A percentile compares a stretch with the other conserved stretches of the same genome.
Conservation (phyloP, 2,888 invertebrate species). For the Caenorhabditis angaria region DNA sequence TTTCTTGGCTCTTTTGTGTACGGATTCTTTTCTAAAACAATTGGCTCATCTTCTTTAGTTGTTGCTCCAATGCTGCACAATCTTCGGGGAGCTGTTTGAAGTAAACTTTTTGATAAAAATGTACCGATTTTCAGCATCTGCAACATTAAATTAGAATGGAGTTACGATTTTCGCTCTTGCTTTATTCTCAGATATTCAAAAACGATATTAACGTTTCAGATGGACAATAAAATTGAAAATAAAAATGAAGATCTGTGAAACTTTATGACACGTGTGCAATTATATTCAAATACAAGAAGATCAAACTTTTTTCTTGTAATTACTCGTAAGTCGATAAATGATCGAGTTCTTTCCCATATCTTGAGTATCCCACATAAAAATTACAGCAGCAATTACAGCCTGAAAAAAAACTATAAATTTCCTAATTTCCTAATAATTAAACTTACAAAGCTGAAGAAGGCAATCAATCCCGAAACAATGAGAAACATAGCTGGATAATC, state of each 20-base stretch:
- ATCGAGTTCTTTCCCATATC: constrained; percentile 36
- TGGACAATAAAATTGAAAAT: background rate
- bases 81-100: background rate
- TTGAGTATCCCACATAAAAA: constrained; percentile 14
- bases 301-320: constrained; percentile 24
- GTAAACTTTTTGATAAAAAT: background rate
- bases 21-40: constrained; percentile 57
- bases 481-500: constrained; percentile 15
- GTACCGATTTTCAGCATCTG: constrained; percentile 6
- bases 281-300: background rate
- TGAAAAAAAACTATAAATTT: constrained; percentile 1
- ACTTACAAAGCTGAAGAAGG: constrained; percentile 21
- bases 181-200: background rate
- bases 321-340: constrained; percentile 17
- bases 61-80: constrained; percentile 1
- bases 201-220: background rate
- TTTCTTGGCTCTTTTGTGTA: constrained; percentile 59
- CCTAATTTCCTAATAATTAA: background rate
- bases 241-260: too few species aligned
- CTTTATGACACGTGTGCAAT: background rate
- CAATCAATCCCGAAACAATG: constrained; percentile 3
- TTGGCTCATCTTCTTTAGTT: constrained; percentile 48
- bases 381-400: constrained; percentile 13
- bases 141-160: background rate
- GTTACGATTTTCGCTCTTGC: background rate